Conservation (phyloP, 53 echinoderm and acorn worm species). For the Hippasteria phrygiana region DNA sequence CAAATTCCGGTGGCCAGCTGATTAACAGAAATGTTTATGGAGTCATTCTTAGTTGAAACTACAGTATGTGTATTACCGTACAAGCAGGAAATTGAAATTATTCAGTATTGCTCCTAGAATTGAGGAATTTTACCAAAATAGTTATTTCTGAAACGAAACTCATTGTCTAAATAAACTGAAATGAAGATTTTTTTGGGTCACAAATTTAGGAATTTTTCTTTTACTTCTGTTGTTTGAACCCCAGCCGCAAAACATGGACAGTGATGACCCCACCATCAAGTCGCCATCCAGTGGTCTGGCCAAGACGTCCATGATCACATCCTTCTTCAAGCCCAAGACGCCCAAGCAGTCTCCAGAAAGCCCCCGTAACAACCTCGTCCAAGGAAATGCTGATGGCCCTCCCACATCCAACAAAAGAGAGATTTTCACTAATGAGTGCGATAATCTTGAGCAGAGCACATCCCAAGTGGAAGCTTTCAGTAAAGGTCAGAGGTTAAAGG, state of each 20-base stretch:
- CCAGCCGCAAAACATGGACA: neutral
- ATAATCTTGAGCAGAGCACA: neutral
- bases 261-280: neutral
- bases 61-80: too few species aligned
- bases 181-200: too few species aligned
- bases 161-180: too few species aligned
- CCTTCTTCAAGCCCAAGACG: conserved; percentile 55
- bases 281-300: conserved; percentile 13
- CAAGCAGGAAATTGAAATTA: too few species aligned
- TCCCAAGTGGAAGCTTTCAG: neutral
- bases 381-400: neutral
- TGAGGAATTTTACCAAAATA: too few species aligned
- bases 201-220: neutral
- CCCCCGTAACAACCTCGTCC: neutral
- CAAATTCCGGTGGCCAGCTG: too few species aligned
- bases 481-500: conserved; percentile 6
- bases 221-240: neutral
- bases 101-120: too few species aligned
- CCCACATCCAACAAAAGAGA: neutral
- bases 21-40: too few species aligned
- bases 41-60: too few species aligned
- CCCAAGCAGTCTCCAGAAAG: conserved; percentile 8
- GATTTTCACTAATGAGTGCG: too few species aligned
- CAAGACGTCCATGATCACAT: conserved; percentile 34
- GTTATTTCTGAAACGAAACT: too few species aligned